Evolutionary conservation across 2,888 invertebrate genomes (phyloP).

Genomic region (Eupeodes luniger): DNA sequence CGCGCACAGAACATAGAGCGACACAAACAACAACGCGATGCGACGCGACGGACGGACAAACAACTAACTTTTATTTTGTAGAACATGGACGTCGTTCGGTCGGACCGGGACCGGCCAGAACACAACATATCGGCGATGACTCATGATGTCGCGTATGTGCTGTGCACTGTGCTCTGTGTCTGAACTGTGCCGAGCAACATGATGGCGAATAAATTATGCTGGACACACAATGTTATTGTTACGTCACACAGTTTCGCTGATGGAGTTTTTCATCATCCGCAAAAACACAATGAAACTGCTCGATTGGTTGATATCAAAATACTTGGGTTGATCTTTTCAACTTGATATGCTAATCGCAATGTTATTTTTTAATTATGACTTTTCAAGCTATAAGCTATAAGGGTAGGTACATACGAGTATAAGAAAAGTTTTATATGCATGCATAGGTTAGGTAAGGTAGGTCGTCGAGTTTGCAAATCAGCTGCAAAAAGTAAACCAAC

Average conservation of each 20-base stretch:
- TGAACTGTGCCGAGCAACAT: constrained; percentile 2
- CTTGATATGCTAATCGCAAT: constrained; percentile 71
- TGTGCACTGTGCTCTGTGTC: not conserved
- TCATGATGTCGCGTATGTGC: constrained; percentile 61
- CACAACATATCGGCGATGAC: constrained; percentile 55
- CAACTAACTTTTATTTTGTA: constrained; percentile 45
- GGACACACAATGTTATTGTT: constrained; percentile 56
- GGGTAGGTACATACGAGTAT: constrained; percentile 31
- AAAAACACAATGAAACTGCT: constrained; percentile 59
- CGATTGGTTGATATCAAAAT: constrained; percentile 65
- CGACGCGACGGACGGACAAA: constrained; percentile 34
- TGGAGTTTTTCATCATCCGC: constrained; percentile 67
- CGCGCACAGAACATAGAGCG: constrained; percentile 52
- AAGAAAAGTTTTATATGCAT: no score
- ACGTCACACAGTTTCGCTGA: constrained; percentile 52
- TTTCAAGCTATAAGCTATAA: constrained; percentile 35
- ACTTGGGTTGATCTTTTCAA: constrained; percentile 50
- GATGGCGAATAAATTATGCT: constrained; percentile 49
- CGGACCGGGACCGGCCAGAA: constrained; percentile 1
- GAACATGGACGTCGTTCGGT: constrained; percentile 44
- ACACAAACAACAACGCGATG: constrained; percentile 20
- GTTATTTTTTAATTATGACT: constrained; percentile 66
- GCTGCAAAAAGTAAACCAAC: constrained; percentile 35
- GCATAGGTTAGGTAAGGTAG: not conserved
- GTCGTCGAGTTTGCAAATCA: constrained; percentile 40